Percentiles rank a stretch among this genome's conserved stretches.
phyloP scores from a whole-genome alignment of 2,797 vertebrate genomes.

The Diplodus puntazzo region DNA sequence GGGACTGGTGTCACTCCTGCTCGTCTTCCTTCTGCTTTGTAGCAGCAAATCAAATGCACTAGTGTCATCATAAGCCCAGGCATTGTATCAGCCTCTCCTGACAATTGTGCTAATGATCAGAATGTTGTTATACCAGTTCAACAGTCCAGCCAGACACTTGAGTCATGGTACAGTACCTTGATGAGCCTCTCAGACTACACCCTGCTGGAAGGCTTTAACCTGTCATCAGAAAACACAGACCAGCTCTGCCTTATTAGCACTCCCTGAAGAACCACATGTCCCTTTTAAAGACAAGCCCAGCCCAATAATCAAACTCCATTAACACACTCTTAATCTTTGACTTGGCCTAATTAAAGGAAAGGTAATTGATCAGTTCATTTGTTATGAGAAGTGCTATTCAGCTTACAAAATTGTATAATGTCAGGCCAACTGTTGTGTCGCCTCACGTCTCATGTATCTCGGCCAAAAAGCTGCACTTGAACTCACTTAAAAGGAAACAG shows the following conservation, averaged over 20 bases:
- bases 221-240: slow-evolving; percentile 4
- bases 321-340: not conserved
- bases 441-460: too few species aligned
- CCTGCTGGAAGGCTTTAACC: slow-evolving; percentile 20
- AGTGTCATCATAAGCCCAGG: not conserved
- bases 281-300: not conserved
- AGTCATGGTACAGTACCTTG: slow-evolving; percentile 25
- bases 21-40: not conserved
- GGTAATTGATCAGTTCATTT: too few species aligned
- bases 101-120: slow-evolving; percentile 3
- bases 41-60: not conserved
- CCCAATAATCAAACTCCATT: not conserved
- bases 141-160: slow-evolving; percentile 52
- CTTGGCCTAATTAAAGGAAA: not conserved
- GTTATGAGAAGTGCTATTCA: not conserved
- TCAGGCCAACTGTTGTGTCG: too few species aligned
- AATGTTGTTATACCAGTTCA: slow-evolving; percentile 67
- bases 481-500: too few species aligned
- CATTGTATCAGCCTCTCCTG: not conserved
- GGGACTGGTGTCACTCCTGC: not conserved
- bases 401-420: too few species aligned
- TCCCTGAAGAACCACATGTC: not conserved
- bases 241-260: not conserved
- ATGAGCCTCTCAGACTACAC: slow-evolving; percentile 25
- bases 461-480: too few species aligned